Evolutionary conservation across 2,888 invertebrate genomes (phyloP), one percentile per base, ranked within the genome.

Genomic region (Drosophila recens): DNA sequence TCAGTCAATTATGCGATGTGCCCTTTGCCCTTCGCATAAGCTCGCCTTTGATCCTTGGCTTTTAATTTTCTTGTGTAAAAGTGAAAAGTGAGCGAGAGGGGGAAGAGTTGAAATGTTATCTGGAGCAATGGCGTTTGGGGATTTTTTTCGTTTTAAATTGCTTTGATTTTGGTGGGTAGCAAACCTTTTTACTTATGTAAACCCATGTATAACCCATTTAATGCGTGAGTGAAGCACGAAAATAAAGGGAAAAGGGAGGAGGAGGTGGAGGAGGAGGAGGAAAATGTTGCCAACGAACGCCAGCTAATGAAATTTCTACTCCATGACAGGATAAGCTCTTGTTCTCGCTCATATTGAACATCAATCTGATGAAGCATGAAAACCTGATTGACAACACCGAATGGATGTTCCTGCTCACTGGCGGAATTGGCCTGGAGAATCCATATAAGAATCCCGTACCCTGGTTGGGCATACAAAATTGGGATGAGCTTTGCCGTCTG

Each of bases 341-440:
- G 56, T 98, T 98, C 93, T 97, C 97, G 10, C 93, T 97, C 67
- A 92, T 97, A 75, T 93, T 97, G 76, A 94, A 95, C 13, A 94
- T 97, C 36, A 97, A 97, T 87, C 93, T 96, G 72, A 93, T 96
- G 93, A 94, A 94, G 82, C 94, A 95, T 54, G 94, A 94, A 17
- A 93, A 94, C n/a, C 91, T 93, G 46, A 91, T 96, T 57, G 94
- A 95, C 68, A 91, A 94, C 42, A 85, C 93, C 0, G 96, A 97
- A 90, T 98, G 98, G 95, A 94, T 97, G 94, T 98, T 98, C 92
- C 93, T 98, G 20, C 91, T 98, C 76, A 98, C 97, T 0, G 98
- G 98, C 33, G 98, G 97, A 43, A 95, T 97, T 46, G 96, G 96
- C 13, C 93, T 97, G 54, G 96, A 96, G 78, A 97, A 97, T 93